Evolutionary conservation across 1,140 invertebrate species (phyloP), one percentile per base, ranked within the genome.

Genomic region (Alviniconcha marisindica): DNA sequence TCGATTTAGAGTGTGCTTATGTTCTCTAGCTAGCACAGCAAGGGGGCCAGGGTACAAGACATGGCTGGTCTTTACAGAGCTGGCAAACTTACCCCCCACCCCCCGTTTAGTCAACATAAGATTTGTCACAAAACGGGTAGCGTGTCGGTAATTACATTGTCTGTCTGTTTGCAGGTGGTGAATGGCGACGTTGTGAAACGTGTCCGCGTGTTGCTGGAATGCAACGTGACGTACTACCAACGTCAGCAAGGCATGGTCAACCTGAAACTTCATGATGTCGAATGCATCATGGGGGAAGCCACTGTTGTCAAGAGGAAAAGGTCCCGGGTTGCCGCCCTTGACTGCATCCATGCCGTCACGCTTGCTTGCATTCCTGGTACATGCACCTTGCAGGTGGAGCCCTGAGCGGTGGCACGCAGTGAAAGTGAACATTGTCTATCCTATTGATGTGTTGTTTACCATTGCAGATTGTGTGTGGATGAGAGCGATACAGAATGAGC

Each of bases 211-310:
- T 94, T 93, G 56, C 93, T 95, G 36, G 93, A 94, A 38, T 95
- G 95, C 89, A 95, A 95, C 92, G 94, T 96, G 24, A 95, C 95
- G 85, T 96, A 89, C 69, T 85, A 95, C 94, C 95, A 95, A 88
- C 94, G 95, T 71, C 94, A 94, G 76, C 94, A 94, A 71, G 94
- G 86, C 31, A 82, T 88, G 36, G 76, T 91, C 7, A 86, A 90
- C 33, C 84, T 91, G 28, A 84, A 84, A 63, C 77, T 83, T 4
- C 86, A 87, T 28, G 85, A 77, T 40, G 48, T 87, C 33, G 87
- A 87, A 56, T 77, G 86, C 24, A 63, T 89, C 7, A 85, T 88
- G 28, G 90, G 91, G 1, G 71, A 86, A 5, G 90, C 87, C 7
- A 82, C 88, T 2, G 33, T 90, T 12, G 81, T 87, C 33, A 91